Conservation (phyloP, 1,140 invertebrate genomes). For the Thaumetopoea pityocampa region DNA sequence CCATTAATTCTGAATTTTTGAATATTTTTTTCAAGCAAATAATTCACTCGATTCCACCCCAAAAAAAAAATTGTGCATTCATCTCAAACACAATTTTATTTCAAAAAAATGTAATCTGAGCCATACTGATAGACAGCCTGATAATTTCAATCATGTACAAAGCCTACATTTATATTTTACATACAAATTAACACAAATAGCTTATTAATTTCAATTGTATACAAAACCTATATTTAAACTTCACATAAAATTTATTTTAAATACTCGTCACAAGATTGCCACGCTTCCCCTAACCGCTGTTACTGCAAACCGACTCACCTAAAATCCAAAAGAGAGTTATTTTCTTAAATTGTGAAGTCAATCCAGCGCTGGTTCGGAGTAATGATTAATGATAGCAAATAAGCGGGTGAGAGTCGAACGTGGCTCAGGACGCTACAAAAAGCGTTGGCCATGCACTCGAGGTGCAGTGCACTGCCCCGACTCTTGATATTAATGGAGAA, state of each 20-base stretch:
- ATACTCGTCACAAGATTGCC: constrained; percentile 21
- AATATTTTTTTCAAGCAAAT: too few relatives aligned
- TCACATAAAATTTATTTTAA: constrained; percentile 36
- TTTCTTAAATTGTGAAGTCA: constrained; percentile 63
- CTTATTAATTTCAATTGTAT: too few relatives aligned
- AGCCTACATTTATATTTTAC: too few relatives aligned
- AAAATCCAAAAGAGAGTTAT: constrained; percentile 68
- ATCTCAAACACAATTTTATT: too few relatives aligned
- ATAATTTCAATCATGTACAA: too few relatives aligned
- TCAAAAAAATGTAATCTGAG: too few relatives aligned
- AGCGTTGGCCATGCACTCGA: constrained; percentile 36
- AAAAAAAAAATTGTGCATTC: too few relatives aligned
- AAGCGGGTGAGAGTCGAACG: constrained; percentile 67
- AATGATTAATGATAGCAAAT: constrained; percentile 74
- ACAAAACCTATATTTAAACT: too few relatives aligned
- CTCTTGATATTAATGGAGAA: constrained; percentile 14
- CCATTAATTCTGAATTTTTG: too few relatives aligned
- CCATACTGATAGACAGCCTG: too few relatives aligned
- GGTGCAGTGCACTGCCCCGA: constrained; percentile 47
- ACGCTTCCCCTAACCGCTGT: constrained; percentile 27
- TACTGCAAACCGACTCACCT: constrained; percentile 35
- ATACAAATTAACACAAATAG: too few relatives aligned
- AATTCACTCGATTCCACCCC: too few relatives aligned
- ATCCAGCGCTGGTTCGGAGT: constrained; percentile 59
- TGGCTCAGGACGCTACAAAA: constrained; percentile 45